Evolutionary conservation across 1,140 invertebrate species (phyloP).

Genomic region (Nylanderia fulva): DNA sequence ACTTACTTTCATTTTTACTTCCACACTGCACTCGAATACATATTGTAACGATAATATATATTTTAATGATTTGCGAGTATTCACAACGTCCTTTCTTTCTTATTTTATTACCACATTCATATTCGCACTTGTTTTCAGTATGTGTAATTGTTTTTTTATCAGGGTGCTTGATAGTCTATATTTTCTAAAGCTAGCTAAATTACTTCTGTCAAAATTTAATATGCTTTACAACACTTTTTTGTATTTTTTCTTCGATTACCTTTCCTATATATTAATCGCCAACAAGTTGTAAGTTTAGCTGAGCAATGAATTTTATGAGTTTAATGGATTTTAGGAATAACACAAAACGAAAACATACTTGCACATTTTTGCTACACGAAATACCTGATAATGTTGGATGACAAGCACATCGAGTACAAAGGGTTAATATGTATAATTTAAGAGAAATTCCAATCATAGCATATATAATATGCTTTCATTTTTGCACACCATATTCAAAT

Average conservation of each 20-base stretch:
- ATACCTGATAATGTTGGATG: slow-evolving; percentile 30
- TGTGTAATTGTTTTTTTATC: slow-evolving; percentile 43
- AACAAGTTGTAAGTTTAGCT: slow-evolving; percentile 50
- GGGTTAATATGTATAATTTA: slow-evolving; percentile 42
- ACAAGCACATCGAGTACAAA: slow-evolving; percentile 50
- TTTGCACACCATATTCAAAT: slow-evolving; percentile 13
- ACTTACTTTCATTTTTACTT: slow-evolving; percentile 35
- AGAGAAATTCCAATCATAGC: slow-evolving; percentile 1
- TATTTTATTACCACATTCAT: slow-evolving; percentile 43
- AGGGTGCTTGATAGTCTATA: slow-evolving; percentile 24
- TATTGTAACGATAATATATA: slow-evolving; percentile 31
- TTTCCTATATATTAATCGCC: slow-evolving; percentile 36
- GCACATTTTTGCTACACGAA: slow-evolving; percentile 32
- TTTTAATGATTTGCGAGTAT: slow-evolving; percentile 37
- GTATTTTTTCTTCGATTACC: slow-evolving; percentile 9
- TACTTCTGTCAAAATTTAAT: slow-evolving; percentile 47
- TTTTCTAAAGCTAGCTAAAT: slow-evolving; percentile 33
- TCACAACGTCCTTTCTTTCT: slow-evolving; percentile 35
- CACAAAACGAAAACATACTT: slow-evolving; percentile 40
- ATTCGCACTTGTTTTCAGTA: slow-evolving; percentile 24
- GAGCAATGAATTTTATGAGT: slow-evolving; percentile 26
- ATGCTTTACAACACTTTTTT: not conserved
- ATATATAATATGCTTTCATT: not conserved
- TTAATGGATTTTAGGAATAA: slow-evolving; percentile 9
- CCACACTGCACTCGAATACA: slow-evolving; percentile 19